Percentiles rank a stretch among this genome's conserved stretches.
Evolutionary conservation across 2,888 invertebrate species (phyloP).

Genomic region (Acleris sparsana): DNA sequence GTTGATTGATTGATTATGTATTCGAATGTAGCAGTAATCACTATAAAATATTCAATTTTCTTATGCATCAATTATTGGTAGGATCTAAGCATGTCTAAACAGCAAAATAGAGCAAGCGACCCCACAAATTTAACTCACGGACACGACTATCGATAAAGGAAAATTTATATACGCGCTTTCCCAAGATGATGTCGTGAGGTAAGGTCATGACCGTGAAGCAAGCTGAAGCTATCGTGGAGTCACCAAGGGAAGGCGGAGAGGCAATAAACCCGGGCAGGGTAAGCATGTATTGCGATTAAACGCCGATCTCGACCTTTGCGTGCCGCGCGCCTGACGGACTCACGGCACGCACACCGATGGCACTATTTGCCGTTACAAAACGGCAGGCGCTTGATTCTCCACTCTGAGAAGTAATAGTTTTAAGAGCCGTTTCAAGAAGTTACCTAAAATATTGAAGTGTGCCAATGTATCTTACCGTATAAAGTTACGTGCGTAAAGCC

Average conservation of each 20-base stretch:
- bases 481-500: no score
- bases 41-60: no score
- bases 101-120: conserved; percentile 1
- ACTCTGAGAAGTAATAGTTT: conserved; percentile 5
- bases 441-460: conserved; percentile 6
- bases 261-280: conserved; percentile 69
- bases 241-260: conserved; percentile 57
- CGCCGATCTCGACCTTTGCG: conserved; percentile 76
- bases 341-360: conserved; percentile 60
- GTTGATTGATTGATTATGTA: no score
- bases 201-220: conserved; percentile 30
- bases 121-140: conserved; percentile 10
- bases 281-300: conserved; percentile 66
- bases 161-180: background rate
- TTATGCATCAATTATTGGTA: no score
- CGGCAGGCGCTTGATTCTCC: conserved; percentile 58
- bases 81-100: conserved; percentile 5
- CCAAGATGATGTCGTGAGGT: conserved; percentile 10
- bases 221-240: conserved; percentile 51
- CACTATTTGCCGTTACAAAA: conserved; percentile 57
- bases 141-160: conserved; percentile 18
- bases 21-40: no score
- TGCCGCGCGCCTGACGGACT: conserved; percentile 68
- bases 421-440: conserved; percentile 4
- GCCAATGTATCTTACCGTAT: background rate